Evolutionary conservation across 2,113 vertebrate species (phyloP), one percentile per base, ranked within the genome.

Genomic region (Cheirogaleus medius): DNA sequence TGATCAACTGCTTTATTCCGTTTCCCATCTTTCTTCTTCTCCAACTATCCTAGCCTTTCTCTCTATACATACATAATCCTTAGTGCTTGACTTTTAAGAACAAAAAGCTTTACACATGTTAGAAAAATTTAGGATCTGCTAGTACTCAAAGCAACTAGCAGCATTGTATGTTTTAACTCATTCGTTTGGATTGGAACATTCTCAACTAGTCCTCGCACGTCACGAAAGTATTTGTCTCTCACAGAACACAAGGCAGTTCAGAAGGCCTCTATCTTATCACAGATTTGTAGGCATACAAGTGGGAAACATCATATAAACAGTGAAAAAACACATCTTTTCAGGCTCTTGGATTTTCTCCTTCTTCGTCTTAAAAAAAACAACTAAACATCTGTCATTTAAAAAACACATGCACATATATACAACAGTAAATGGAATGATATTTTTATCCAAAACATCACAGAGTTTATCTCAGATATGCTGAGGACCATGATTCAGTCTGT

Each of bases 251-350:
- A n/a, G 18, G 6, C 15, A 23, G 42, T 71, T 85, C 88, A 20
- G 68, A 87, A 74, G 66, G 63, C n/a, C 83, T 39, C 81, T n/a
- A 49, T 39, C 81, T n/a, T 49, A 21, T n/a, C 44, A 44, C 54
- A 78, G n/a, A 64, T 20, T 32, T 29, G 10, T 27, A 63, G n/a
- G 54, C 10, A 29, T 42, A 37, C 2, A 8, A 49, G 47, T 64
- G 87, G 93, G 90, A 96, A 97, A 96, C 76, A 97, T 10, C 97
- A 96, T 95, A 82, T 56, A 82, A 96, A 90, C 92, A 96, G 71
- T 74, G 82, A 86, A 87, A 80, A 90, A 91, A 21, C 34, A 34
- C 23, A 91, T 80, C 88, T 96, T 93, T 81, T 89, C 47, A 37
- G 42, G 9, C 77, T 69, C 29, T 89, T 25, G 29, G 34, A 23